Conservation (phyloP, 2,888 invertebrate genomes). For the Liodrosophila aerea region DNA sequence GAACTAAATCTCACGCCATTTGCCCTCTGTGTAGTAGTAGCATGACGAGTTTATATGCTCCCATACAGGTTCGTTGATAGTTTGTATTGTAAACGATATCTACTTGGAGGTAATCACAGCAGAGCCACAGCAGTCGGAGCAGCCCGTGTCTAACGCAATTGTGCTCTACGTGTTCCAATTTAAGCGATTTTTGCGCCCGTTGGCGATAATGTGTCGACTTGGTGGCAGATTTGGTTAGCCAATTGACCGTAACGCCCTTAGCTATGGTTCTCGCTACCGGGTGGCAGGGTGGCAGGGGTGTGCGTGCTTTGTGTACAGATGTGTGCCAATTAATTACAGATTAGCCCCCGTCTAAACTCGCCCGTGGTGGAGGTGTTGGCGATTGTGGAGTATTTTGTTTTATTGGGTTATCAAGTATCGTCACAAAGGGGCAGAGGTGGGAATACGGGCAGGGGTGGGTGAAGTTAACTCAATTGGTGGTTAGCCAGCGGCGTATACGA, state of each 20-base stretch:
- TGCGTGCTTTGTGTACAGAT: slow-evolving; percentile 61
- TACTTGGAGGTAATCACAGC: slow-evolving; percentile 1
- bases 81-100: too few relatives aligned
- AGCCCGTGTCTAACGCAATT: background rate
- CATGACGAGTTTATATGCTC: too few relatives aligned
- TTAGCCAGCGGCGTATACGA: slow-evolving; percentile 10
- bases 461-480: slow-evolving; percentile 44
- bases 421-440: background rate
- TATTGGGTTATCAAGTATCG: slow-evolving; percentile 59
- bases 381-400: slow-evolving; percentile 38
- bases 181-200: slow-evolving; percentile 15
- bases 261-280: slow-evolving; percentile 8
- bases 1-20: too few relatives aligned
- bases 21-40: too few relatives aligned
- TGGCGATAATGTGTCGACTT: slow-evolving; percentile 18
- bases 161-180: slow-evolving; percentile 25
- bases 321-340: slow-evolving; percentile 74
- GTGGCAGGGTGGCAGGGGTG: slow-evolving; percentile 10
- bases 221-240: slow-evolving; percentile 25
- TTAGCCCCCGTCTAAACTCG: slow-evolving; percentile 55
- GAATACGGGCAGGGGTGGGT: background rate
- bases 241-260: slow-evolving; percentile 37
- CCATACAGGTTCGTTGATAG: too few relatives aligned
- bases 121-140: too few relatives aligned
- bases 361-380: slow-evolving; percentile 24